Base-by-base conservation (phyloP, 1,140 invertebrate species). In the Drosophila saltans region DNA sequence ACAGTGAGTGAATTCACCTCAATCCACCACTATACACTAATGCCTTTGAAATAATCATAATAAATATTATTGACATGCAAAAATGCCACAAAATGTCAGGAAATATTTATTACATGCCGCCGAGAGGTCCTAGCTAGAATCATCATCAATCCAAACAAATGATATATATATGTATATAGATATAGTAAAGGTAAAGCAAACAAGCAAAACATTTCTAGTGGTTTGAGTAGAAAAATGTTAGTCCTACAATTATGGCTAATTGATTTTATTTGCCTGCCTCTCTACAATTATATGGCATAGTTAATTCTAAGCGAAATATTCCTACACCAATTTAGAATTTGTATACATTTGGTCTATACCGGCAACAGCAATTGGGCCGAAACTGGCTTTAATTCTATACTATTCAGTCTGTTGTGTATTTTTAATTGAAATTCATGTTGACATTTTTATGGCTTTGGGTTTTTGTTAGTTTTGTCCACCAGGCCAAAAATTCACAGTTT, bases 41-140 rank as follows among this genome's bases (percentile, higher is more conserved):
- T 64, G 61, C 43, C 45, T 64, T 64, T 64, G 40, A 30, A 48
- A 64, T 62, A 66, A 57, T 57, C 48, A 66, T 41, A 66, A 66
- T 66, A 66, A 66, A 66, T 66, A 66, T 66, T 66, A 66, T 66
- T 66, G 64, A 66, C 64, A 66, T 66, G 64, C 64, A 66, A 66
- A 66, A 66, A 56, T 56, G 33, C 64, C 64, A 66, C 64, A 66
- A 66, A 66, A 66, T 57, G 64, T 66, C 52, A 56, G 48, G 39
- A 66, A 56, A 66, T 66, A 66, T 66, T 66, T 66, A 56, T 64
- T 64, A 66, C 64, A 66, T 39, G 33, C 45, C 52, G 33, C 45
- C 24, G 21, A 26, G 21, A 26, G 45, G 45, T 26, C 21, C 7
- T 7, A 36, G 3, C 3, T 36, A 36, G 33, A 36, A 52, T 52